Conservation (phyloP, 2,888 invertebrate genomes). For the Dastarcus helophoroides region DNA sequence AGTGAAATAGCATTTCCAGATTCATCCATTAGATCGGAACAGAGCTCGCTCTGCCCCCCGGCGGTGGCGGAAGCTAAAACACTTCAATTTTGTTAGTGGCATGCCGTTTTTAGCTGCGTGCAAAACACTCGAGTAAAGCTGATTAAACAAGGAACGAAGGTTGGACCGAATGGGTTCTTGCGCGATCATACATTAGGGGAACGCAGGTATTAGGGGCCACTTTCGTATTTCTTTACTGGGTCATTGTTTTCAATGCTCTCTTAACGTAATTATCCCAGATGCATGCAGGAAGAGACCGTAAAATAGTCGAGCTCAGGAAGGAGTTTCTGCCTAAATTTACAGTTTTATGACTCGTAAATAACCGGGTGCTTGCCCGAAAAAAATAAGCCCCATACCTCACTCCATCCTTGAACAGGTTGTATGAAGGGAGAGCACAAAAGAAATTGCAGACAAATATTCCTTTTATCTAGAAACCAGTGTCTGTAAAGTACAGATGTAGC, state of each 20-base stretch:
- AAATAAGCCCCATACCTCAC: background rate
- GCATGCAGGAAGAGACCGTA: background rate
- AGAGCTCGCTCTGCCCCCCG: too few species aligned
- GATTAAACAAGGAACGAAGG: too few species aligned
- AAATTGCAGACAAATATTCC: too few species aligned
- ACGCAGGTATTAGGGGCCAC: slow-evolving; percentile 2
- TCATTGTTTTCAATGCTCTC: slow-evolving; percentile 4
- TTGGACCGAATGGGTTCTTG: too few species aligned
- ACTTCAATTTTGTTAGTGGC: too few species aligned
- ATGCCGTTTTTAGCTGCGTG: too few species aligned
- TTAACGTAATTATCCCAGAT: slow-evolving; percentile 4
- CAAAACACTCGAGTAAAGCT: too few species aligned
- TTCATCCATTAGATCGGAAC: too few species aligned
- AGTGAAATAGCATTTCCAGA: too few species aligned
- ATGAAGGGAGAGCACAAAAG: background rate
- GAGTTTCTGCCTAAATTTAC: background rate
- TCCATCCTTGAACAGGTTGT: background rate
- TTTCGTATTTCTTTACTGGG: slow-evolving; percentile 4
- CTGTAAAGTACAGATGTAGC: too few species aligned
- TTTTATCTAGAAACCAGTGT: background rate
- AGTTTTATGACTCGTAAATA: slow-evolving; percentile 4
- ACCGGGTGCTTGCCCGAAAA: background rate
- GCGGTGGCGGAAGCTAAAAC: too few species aligned
- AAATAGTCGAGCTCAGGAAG: background rate
- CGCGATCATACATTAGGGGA: too few species aligned